Evolutionary conservation across 2,113 vertebrate genomes (phyloP), one percentile per base, ranked within the genome.

Genomic region (Rhinoderma darwinii): DNA sequence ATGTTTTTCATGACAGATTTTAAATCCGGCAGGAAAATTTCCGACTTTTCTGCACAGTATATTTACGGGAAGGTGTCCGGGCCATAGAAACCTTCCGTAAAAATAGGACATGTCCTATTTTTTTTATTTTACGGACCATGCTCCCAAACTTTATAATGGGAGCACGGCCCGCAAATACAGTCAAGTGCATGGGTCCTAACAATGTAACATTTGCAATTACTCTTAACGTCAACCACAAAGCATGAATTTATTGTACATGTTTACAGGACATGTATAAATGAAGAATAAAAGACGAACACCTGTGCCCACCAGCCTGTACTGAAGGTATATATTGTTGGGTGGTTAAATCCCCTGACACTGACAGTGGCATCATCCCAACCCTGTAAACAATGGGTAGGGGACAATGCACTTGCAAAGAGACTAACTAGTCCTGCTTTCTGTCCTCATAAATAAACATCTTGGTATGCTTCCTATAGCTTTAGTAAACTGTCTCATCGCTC

Each of bases 401-500:
- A 82, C 41, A 82, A 43, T 66, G 66, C 37, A 27, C 59, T 44
- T 47, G 25, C 25, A 44, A 63, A 63, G 56, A 27, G 54, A 81
- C 15, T 30, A 63, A 81, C 59, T 30, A 81, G n/a, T 20, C 56
- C 44, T 78, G 44, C 44, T 35, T 44, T 43, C 56, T 66, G 39
- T 30, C 59, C 51, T 82, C 15, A 63, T 82, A 82, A 82, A 82
- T 82, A 43, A 66, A 63, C 20, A 63, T 82, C 25, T 61, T 61
- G 78, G 78, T 37, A 30, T 43, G 75, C 15, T 78, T 78, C 50
- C 44, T 51, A 78, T 78, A 72, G 68, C 50, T 56, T 78, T 78
- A 30, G 50, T 43, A 37, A 78, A 63, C 35, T 41, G 78, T 41
- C 78, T 81, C 37, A 59, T 82, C 50, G 56, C 66, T 81, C 66